Base-by-base conservation (phyloP, 1,140 invertebrate species). In the Goniozus legneri region DNA sequence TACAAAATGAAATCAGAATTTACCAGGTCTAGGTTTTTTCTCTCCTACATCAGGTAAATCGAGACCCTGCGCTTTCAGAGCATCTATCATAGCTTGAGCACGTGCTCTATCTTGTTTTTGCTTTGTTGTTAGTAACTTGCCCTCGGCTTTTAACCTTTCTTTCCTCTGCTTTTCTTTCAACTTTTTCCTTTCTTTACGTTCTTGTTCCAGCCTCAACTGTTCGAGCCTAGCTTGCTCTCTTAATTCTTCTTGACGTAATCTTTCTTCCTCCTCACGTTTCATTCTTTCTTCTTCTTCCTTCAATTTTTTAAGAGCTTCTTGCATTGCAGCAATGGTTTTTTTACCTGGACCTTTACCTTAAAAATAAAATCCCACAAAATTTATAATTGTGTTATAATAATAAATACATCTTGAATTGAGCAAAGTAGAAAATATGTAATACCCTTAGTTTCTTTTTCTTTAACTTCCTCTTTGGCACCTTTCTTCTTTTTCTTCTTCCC, bases 91-190 rank as follows among this genome's bases (percentile, higher is more conserved):
- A 30, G 89, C 89, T 69, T 93, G 87, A 2, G 91, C 89, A 54
- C 92, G 79, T 1, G 89, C 88, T 50, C 87, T 82, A 55, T 94
- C 92, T 56, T 91, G 87, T 65, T 91, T 93, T 65, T 98, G 93
- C 73, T 95, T 95, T 1, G 88, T 82, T 3, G 93, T 95, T 22
- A 98, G 71, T 16, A 95, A 76, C 78, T 95, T 97, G 2, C 96
- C 95, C 79, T 98, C 94, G 16, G 89, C 90, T 70, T 97, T 97
- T 27, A 96, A 73, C 64, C 91, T 81, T 67, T 95, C 92, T 73
- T 91, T 93, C 47, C 88, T 83, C 65, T 97, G 94, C 60, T 97
- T 97, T 77, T 97, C 93, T 65, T 95, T 95, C 59, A 91, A 83
- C 65, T 97, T 98, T 65, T 94, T 94, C 52, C 82, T 85, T 59